A percentile compares a stretch with the other conserved stretches of the same genome.
Evolutionary conservation across 2,113 vertebrate genomes (phyloP).

Genomic region (Hassar affinis): DNA sequence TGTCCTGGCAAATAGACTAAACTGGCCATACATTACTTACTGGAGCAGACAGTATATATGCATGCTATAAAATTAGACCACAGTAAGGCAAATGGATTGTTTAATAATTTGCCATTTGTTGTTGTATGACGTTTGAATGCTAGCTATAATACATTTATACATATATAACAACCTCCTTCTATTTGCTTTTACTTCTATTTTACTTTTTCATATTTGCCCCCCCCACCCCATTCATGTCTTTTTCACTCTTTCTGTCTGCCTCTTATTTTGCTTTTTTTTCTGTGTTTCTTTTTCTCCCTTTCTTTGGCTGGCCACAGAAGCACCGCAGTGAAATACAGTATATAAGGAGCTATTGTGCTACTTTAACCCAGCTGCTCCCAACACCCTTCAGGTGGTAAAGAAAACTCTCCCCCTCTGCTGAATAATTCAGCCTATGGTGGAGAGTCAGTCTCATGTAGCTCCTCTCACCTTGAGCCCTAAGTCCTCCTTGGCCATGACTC

Average conservation of each 20-base stretch:
- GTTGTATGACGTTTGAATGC: constrained; percentile 48
- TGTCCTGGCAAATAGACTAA: constrained; percentile 42
- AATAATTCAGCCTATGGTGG: constrained; percentile 36
- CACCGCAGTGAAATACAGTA: constrained; percentile 23
- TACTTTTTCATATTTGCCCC: neutral
- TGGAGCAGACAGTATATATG: constrained; percentile 45
- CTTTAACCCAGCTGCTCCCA: constrained; percentile 37
- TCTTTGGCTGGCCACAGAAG: constrained; percentile 18
- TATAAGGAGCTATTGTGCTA: constrained; percentile 40
- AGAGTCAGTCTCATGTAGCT: constrained; percentile 33
- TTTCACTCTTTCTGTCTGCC: neutral
- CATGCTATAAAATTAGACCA: constrained; percentile 25
- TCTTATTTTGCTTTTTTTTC: constrained; percentile 17
- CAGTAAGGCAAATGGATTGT: constrained; percentile 11
- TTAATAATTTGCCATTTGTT: constrained; percentile 11
- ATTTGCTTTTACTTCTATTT: constrained; percentile 29
- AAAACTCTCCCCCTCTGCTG: constrained; percentile 35
- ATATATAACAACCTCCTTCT: constrained; percentile 17
- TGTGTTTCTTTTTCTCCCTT: constrained; percentile 23
- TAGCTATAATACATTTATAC: constrained; percentile 13
- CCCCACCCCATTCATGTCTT: constrained; percentile 8
- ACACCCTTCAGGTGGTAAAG: constrained; percentile 47
- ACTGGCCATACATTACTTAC: constrained; percentile 43
- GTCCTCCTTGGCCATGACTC: constrained; percentile 12
- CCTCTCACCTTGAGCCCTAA: constrained; percentile 28